Percentiles rank a stretch among this genome's conserved stretches.
These are phyloP conservation scores for Ondatra zibethicus DNA, from an alignment of 2,113 vertebrate genomes.

Conservation along the genomic window DNA sequence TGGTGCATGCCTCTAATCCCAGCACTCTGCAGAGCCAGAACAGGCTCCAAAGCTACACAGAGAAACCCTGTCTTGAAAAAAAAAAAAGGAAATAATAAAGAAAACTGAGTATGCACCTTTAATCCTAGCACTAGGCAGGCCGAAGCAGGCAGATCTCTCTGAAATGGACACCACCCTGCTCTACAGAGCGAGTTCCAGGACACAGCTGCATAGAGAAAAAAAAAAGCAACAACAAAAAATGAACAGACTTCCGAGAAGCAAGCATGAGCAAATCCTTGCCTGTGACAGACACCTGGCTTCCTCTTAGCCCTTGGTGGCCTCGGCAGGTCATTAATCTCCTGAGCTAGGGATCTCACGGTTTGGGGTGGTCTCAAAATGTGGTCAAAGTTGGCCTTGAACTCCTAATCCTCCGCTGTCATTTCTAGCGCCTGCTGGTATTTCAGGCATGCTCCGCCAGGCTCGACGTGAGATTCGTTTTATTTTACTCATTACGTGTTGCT, in stretches of 20 bases:
- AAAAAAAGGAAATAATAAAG: too few species aligned
- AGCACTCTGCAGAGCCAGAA: too few species aligned
- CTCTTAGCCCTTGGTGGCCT: background rate
- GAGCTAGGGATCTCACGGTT: background rate
- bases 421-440: too few species aligned
- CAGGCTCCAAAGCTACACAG: too few species aligned
- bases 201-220: background rate
- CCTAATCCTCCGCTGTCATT: background rate
- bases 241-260: background rate
- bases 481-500: background rate
- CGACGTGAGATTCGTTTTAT: background rate
- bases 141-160: background rate
- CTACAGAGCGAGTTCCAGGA: background rate
- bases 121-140: too few species aligned
- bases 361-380: background rate
- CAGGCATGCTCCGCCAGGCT: background rate
- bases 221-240: background rate
- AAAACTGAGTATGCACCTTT: too few species aligned
- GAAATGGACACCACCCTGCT: background rate
- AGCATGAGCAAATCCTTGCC: background rate
- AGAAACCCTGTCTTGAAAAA: too few species aligned
- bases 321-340: background rate
- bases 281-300: background rate
- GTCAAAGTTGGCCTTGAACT: background rate
- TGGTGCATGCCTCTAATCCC: too few species aligned